Conservation (phyloP, 2,113 vertebrate genomes). For the Miniopterus natalensis region DNA sequence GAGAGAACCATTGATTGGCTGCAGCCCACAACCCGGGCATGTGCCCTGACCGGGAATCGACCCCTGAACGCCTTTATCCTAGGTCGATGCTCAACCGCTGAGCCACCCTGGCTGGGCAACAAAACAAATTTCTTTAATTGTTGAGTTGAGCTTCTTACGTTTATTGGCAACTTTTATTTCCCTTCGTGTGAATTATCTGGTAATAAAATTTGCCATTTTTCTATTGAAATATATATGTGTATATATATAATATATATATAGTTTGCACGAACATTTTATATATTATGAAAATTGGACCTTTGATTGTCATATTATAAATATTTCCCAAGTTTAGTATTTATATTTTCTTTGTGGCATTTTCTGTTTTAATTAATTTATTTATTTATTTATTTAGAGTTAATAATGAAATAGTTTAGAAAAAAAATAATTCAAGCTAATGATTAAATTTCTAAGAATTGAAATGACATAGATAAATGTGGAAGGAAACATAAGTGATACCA, state of each 20-base stretch:
- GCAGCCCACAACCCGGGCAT: too few species aligned
- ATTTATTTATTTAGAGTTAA: background rate
- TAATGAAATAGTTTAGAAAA: background rate
- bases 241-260: background rate
- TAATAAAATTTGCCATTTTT: background rate
- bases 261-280: background rate
- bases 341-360: slow-evolving; percentile 29
- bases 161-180: slow-evolving; percentile 27
- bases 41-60: too few species aligned
- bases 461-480: slow-evolving; percentile 27
- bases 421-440: background rate
- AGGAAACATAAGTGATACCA: slow-evolving; percentile 8
- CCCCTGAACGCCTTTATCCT: too few species aligned
- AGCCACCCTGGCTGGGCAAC: too few species aligned
- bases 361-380: background rate
- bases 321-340: slow-evolving; percentile 2
- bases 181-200: background rate
- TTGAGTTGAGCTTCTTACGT: background rate
- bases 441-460: slow-evolving; percentile 16
- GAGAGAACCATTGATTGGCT: too few species aligned
- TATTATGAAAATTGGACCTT: slow-evolving; percentile 8
- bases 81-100: too few species aligned
- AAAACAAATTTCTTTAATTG: slow-evolving; percentile 7
- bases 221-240: background rate
- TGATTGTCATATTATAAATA: background rate